Percentiles rank a stretch among this genome's conserved stretches.
phyloP scores from a whole-genome alignment of 2,113 vertebrate genomes.

The Puntigrus tetrazona region DNA sequence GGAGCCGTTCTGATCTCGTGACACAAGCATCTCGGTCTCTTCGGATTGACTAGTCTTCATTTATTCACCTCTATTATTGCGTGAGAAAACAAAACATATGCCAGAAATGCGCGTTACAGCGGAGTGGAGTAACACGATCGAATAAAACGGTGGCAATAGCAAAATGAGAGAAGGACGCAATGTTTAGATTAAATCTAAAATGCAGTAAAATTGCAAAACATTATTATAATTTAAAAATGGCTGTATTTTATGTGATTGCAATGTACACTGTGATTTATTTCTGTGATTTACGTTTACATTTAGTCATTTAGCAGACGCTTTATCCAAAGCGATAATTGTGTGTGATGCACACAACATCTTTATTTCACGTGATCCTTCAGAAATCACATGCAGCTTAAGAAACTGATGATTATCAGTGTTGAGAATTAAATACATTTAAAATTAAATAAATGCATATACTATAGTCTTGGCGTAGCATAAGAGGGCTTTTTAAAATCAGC shows the following conservation, averaged over 20 bases:
- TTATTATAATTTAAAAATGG: neutral
- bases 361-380: constrained; percentile 7
- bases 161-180: no score
- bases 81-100: neutral
- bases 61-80: neutral
- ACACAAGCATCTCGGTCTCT: neutral
- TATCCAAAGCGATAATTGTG: no score
- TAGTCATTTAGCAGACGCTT: no score
- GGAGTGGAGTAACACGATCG: neutral
- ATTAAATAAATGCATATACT: neutral
- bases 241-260: neutral
- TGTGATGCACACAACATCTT: neutral
- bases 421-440: no score
- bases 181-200: neutral
- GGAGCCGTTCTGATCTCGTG: neutral
- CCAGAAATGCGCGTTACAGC: neutral
- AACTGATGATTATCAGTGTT: neutral
- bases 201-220: neutral
- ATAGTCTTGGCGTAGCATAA: no score
- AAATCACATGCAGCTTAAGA: neutral
- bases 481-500: no score
- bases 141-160: neutral
- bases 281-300: no score
- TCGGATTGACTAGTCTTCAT: neutral
- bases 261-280: neutral